Base-by-base conservation (phyloP, 2,113 vertebrate genomes). In the Ageneiosus marmoratus region DNA sequence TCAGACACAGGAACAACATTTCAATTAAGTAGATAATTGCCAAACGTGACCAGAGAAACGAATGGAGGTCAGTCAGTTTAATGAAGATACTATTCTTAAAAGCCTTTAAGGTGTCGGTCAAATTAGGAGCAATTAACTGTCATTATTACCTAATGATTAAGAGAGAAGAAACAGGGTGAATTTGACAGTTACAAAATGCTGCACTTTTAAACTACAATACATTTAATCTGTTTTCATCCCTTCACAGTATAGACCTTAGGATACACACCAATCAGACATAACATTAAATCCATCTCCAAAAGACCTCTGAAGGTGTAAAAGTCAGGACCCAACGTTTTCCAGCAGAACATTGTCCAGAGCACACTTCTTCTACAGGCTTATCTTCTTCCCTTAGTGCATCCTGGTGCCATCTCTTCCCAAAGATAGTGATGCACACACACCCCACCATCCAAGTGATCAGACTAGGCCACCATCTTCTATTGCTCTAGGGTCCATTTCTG, bases 21-120 rank as follows among this genome's bases (percentile, higher is more conserved):
- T 89, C 82, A 89, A 86, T 87, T 85, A 92, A 91, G 91, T 22
- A 75, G 86, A 83, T 85, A 88, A 92, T 91, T 90, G 88, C 74
- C 58, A 77, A 87, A 83, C 80, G 82, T 87, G 88, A 89, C 86
- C 84, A 84, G 86, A 78, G n/a, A 82, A 84, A 82, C 55, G 58
- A 82, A 80, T 80, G 83, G 69, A 76, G 86, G 86, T 83, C 83
- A 83, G 77, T 32, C 12, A 12, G 80, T 80, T 79, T 80, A 87
- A 87, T 87, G 70, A 70, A 83, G 76, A 81, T 83, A 83, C 32
- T 77, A 87, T 84, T 84, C 83, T 84, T 84, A 84, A 84, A 84
- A 72, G 63, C 77, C 82, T 70, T 65, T 4, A 51, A 79, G 53
- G 76, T 72, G 77, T 79, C 7, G 22, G 65, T 60, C 65, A 79